Evolutionary conservation across 2,888 invertebrate species (phyloP), one percentile per base, ranked within the genome.

Genomic region (Parnassius mnemosyne): DNA sequence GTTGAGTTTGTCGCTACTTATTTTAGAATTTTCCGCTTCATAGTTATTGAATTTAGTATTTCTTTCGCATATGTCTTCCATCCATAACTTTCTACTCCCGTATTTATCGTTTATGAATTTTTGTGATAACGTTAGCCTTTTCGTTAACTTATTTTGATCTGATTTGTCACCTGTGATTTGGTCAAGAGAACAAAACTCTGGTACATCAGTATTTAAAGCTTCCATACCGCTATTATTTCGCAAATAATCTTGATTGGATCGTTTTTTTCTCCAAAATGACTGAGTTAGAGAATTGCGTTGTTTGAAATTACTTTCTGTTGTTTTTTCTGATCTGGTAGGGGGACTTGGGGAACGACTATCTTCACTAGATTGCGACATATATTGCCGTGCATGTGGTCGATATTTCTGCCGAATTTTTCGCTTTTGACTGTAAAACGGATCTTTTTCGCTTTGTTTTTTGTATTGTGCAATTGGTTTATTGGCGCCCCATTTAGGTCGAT

Each of bases 391-490:
- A 78, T 92, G 93, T 58, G 93, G 92, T 64, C 95, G 92, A 68
- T 94, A 92, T 79, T 94, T 94, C 75, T 94, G 93, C 16, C 94
- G 89, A 60, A 94, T 84, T 81, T 95, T 95, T 66, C 94, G 89
- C 77, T 94, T 93, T 80, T 94, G 94, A 65, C 94, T 94, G 73
- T 96, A 96, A 79, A 96, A 94, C 0, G 96, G 96, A 88, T 97
- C 97, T 75, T 97, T 96, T 80, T 97, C 97, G 76, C 97, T 97
- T 84, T 97, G 97, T 77, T 97, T 97, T 65, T 97, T 93, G 77
- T 97, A 97, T 73, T 96, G 95, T 10, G 95, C 95, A 34, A 94
- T 94, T 7, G 97, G 96, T 68, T 94, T 92, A 72, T 95, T 95
- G 2, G 94, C 95, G 51, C 95, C 94, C 96, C 96, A 94, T 84